Evolutionary conservation across 2,797 vertebrate genomes (phyloP).

Genomic region (Eulemur mongoz): DNA sequence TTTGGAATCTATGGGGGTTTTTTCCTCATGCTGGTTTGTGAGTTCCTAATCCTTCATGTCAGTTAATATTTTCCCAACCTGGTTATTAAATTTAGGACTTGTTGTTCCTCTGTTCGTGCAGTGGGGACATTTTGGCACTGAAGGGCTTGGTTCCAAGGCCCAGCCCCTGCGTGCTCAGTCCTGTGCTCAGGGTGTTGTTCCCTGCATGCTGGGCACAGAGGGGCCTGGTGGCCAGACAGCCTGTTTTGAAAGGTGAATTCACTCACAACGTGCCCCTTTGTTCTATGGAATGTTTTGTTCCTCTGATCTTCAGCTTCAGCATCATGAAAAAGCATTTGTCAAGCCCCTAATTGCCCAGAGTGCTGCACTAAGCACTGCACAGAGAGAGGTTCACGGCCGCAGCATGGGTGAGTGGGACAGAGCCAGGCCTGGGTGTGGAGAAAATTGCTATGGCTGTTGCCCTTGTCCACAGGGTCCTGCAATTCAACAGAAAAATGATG

Average conservation of each 20-base stretch:
- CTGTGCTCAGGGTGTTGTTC: not conserved
- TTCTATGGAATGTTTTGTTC: not conserved
- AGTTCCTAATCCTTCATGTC: constrained; percentile 37
- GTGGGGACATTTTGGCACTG: not conserved
- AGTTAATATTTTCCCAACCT: constrained; percentile 8
- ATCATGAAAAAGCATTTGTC: constrained; percentile 38
- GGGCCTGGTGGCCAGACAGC: not conserved
- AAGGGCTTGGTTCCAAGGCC: not conserved
- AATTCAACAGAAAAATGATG: not conserved
- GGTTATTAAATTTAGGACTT: not conserved
- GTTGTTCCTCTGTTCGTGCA: not conserved
- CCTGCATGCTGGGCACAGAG: not conserved
- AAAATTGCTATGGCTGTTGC: not conserved
- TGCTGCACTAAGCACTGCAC: not conserved
- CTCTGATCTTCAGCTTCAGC: constrained; percentile 27
- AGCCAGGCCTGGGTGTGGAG: not conserved
- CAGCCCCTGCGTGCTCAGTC: not conserved
- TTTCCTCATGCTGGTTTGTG: not conserved
- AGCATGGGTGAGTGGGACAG: not conserved
- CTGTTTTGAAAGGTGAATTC: constrained; percentile 34
- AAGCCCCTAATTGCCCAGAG: not conserved
- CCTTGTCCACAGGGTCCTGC: not conserved
- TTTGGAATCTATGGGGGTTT: constrained; percentile 2
- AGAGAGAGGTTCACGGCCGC: not conserved
- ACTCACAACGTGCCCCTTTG: constrained; percentile 23